Base-by-base conservation (phyloP, 2,113 vertebrate species). In the Paradisaea rubra region DNA sequence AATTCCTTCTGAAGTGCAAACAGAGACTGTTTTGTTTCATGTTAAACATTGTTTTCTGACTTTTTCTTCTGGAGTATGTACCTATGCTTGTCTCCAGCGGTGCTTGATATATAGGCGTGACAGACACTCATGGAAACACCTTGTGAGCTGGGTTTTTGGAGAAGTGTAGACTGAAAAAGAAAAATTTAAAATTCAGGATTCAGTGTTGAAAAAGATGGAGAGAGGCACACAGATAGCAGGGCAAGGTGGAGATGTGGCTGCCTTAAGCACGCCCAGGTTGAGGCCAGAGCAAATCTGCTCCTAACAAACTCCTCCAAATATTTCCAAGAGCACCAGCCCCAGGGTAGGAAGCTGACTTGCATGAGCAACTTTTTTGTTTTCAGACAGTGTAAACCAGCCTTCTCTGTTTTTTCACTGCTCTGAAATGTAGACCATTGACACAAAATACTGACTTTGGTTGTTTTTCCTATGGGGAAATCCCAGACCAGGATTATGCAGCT, bases 401-500 rank as follows among this genome's bases (percentile, higher is more conserved):
- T 7, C 10, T 71, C 17, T 73, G 13, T 44, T 87, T 81, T 79
- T 47, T 19, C 30, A 45, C 17, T 70, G 39, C 25, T 73, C 7
- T 41, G 8, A 65, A 80, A 63, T 39, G 31, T 50, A 70, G 41
- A 91, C 53, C 47, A 30, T 13, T 18, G 19, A 18, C 56, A 66
- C 23, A 57, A 95, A 92, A 87, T 63, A 84, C 8, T 86, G 78
- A 61, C 79, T 88, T 74, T 33, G 66, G 82, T 22, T 37, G 65
- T 66, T 88, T 95, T 80, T 81, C 66, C 65, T 77, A 11, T 47
- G 61, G 77, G 84, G 61, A 96, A 95, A 93, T 84, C 95, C 82
- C 85, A 93, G 63, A 79, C 72, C 3, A 5, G 94, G 96, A 97
- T 96, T 91, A 94, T 66, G 56, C 65, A 77, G 57, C 57, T 69